Evolutionary conservation across 2,888 invertebrate genomes (phyloP).

Genomic region (Ferrisia virgata): DNA sequence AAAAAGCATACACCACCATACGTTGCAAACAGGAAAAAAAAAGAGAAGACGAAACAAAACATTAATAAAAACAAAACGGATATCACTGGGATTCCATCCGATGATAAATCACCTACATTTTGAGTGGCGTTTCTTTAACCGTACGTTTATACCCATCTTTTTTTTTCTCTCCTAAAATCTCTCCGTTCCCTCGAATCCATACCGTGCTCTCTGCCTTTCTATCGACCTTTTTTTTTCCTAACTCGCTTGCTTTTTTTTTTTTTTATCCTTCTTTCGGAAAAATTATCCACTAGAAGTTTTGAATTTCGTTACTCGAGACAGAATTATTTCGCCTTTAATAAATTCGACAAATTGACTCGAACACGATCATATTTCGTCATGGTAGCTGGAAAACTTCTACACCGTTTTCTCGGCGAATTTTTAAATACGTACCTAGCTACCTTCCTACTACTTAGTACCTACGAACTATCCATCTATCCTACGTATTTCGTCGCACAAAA

Average conservation of each 20-base stretch:
- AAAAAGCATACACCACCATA: not conserved
- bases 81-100: constrained; percentile 31
- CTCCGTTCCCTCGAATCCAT: not conserved
- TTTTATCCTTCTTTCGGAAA: not conserved
- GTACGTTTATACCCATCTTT: constrained; percentile 19
- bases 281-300: not conserved
- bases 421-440: no score
- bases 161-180: not conserved
- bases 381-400: not conserved
- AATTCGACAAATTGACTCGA: constrained; percentile 7
- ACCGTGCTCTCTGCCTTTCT: not conserved
- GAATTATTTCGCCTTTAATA: not conserved
- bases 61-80: constrained; percentile 41
- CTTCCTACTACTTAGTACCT: no score
- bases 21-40: constrained; percentile 8
- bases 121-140: constrained; percentile 35
- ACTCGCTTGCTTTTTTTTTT: not conserved
- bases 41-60: constrained; percentile 18
- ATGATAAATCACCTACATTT: constrained; percentile 37
- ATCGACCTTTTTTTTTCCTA: not conserved
- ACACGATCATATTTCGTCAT: not conserved
- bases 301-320: not conserved
- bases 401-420: not conserved
- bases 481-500: no score
- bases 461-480: no score